Percentiles rank a stretch among this genome's conserved stretches.
Conservation (phyloP, 2,888 invertebrate genomes). For the Merodon equestris region DNA sequence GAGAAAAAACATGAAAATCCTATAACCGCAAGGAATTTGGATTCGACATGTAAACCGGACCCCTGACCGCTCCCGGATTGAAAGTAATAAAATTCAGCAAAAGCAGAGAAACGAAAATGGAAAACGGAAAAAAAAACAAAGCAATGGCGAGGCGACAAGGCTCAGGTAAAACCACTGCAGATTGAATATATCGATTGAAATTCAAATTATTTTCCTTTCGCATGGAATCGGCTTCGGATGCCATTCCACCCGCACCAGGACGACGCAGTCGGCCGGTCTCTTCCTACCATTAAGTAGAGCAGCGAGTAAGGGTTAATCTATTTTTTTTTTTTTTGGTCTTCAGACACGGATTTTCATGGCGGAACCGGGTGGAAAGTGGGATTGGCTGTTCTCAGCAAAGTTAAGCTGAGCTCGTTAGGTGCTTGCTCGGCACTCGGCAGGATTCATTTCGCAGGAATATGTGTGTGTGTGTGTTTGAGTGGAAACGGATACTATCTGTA, state of each 20-base stretch:
- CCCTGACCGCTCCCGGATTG: background rate
- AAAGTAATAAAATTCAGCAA: slow-evolving; percentile 39
- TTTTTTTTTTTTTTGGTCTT: slow-evolving; percentile 7
- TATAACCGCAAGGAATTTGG: slow-evolving; percentile 17
- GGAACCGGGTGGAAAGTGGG: slow-evolving; percentile 10
- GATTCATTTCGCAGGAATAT: slow-evolving; percentile 16
- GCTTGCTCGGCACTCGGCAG: slow-evolving; percentile 40
- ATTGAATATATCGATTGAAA: slow-evolving; percentile 68
- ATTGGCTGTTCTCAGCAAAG: slow-evolving; percentile 48
- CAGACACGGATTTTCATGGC: too few relatives aligned
- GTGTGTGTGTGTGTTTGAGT: background rate
- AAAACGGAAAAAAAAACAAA: background rate
- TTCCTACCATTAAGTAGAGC: slow-evolving; percentile 14
- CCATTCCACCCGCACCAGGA: slow-evolving; percentile 15
- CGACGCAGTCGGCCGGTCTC: slow-evolving; percentile 5
- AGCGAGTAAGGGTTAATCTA: slow-evolving; percentile 67
- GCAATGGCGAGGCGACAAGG: too few relatives aligned
- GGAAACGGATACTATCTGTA: slow-evolving; percentile 35
- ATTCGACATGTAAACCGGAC: slow-evolving; percentile 21
- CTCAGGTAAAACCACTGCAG: slow-evolving; percentile 52
- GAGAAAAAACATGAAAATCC: background rate
- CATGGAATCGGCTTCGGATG: slow-evolving; percentile 36
- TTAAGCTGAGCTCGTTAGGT: slow-evolving; percentile 56
- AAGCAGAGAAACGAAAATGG: slow-evolving; percentile 8
- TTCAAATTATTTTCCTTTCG: slow-evolving; percentile 64